These are phyloP conservation scores for Sycophila sp. DNA, from an alignment of 1,140 invertebrate species.

Conservation along the genomic window DNA sequence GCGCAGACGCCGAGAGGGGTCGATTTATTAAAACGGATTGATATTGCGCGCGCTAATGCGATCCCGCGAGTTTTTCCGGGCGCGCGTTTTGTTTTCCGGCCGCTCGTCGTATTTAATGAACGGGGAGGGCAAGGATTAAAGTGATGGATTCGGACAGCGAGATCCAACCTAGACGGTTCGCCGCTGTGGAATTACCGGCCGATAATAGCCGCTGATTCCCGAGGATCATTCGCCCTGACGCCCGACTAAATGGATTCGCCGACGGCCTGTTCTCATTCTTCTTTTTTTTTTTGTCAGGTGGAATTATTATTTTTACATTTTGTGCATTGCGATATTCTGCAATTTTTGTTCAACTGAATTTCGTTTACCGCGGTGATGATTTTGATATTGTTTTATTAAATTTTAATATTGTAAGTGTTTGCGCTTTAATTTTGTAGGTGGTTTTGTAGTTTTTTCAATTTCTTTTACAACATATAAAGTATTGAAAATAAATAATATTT, in stretches of 20 bases:
- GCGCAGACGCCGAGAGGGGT: neutral
- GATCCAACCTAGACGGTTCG: conserved; percentile 31
- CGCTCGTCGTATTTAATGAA: conserved; percentile 1
- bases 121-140: neutral
- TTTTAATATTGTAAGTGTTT: no score
- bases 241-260: conserved; percentile 11
- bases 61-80: neutral
- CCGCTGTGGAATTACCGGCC: conserved; percentile 18
- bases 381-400: no score
- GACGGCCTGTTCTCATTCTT: neutral
- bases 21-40: conserved; percentile 20
- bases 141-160: conserved; percentile 31
- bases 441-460: no score
- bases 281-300: neutral
- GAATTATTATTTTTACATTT: no score
- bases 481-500: no score
- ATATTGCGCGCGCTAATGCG: neutral
- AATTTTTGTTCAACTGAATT: no score
- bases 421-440: no score
- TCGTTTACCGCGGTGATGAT: no score
- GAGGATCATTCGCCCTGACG: conserved; percentile 29
- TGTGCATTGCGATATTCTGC: no score
- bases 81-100: neutral
- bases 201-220: conserved; percentile 22
- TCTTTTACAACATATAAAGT: no score